Percentiles rank a stretch among this genome's conserved stretches.
These are phyloP conservation scores for Tetrapedia diversipes DNA, from an alignment of 2,888 invertebrate species.

Conservation along the genomic window DNA sequence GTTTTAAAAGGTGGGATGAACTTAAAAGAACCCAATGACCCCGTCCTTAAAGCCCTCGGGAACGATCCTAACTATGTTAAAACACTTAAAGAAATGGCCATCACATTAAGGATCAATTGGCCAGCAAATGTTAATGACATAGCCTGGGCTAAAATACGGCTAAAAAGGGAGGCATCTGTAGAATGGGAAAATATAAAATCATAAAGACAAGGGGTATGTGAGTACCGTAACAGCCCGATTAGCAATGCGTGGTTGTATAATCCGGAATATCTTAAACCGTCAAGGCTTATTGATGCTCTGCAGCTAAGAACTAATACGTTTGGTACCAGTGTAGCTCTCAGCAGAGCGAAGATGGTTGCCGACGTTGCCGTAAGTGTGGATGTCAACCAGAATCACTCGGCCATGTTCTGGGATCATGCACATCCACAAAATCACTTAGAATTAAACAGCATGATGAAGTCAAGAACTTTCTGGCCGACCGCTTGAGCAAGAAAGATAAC, in stretches of 20 bases:
- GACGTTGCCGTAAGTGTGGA: neutral
- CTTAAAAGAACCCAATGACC: no score
- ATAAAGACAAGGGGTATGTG: neutral
- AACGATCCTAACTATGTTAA: no score
- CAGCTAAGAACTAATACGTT: neutral
- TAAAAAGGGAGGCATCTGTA: neutral
- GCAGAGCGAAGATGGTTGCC: neutral
- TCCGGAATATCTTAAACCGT: neutral
- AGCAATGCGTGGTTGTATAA: neutral
- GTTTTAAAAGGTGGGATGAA: no score
- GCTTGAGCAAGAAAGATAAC: neutral
- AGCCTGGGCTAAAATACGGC: neutral
- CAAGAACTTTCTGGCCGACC: neutral
- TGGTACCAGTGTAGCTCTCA: neutral
- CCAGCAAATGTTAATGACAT: neutral
- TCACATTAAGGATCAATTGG: no score
- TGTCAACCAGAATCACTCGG: neutral
- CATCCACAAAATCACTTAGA: neutral
- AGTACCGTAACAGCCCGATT: neutral
- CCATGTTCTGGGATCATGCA: neutral
- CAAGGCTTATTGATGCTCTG: neutral
- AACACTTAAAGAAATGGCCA: no score
- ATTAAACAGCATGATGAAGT: neutral
- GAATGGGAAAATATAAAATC: neutral
- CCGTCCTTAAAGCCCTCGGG: no score